Conservation (phyloP, 2,797 vertebrate species). For the Loris lydekkerianus region DNA sequence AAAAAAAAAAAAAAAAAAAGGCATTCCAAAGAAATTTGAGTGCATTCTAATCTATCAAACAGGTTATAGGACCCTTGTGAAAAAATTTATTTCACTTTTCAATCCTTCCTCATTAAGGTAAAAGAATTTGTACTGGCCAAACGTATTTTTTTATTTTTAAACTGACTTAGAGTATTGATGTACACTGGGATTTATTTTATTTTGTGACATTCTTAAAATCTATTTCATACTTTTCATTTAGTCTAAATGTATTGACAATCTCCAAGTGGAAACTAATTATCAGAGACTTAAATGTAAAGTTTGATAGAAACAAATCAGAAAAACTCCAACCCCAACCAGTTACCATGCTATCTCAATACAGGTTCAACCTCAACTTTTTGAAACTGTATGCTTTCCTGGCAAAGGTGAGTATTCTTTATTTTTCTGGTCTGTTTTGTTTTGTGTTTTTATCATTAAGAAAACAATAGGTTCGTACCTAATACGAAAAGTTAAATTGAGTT, state of each 20-base stretch:
- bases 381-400: background rate
- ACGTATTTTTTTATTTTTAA: slow-evolving; percentile 27
- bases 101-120: background rate
- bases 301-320: background rate
- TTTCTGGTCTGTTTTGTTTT: background rate
- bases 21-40: background rate
- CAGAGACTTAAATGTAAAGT: slow-evolving; percentile 17
- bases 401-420: background rate
- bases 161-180: background rate
- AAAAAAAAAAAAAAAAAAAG: background rate
- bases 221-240: background rate
- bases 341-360: background rate
- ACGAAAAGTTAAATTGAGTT: background rate
- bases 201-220: background rate
- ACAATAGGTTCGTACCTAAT: background rate
- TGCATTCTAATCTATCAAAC: slow-evolving; percentile 21
- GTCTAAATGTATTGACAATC: background rate
- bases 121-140: background rate
- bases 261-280: slow-evolving; percentile 45
- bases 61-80: background rate
- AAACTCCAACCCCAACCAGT: background rate
- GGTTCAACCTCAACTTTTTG: background rate
- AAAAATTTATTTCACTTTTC: slow-evolving; percentile 9
- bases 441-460: background rate
- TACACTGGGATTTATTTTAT: background rate